Conservation (phyloP, 2,797 vertebrate genomes). For the Spinibarbus caldwelli region DNA sequence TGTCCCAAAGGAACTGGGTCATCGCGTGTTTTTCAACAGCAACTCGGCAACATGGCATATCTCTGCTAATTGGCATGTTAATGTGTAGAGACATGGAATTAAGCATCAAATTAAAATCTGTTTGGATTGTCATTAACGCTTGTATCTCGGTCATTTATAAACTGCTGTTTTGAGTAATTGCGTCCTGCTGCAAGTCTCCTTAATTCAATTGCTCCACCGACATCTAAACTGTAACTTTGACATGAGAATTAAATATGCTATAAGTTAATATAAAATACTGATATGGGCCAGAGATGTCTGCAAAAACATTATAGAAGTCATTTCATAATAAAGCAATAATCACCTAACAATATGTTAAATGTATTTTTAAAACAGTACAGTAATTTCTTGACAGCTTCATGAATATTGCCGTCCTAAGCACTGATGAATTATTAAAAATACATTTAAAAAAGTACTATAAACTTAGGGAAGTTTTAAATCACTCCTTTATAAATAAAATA, state of each 20-base stretch:
- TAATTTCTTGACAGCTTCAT: conserved; percentile 23
- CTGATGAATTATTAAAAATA: conserved; percentile 9
- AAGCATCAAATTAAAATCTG: conserved; percentile 40
- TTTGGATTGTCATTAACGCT: conserved; percentile 15
- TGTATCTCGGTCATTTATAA: conserved; percentile 27
- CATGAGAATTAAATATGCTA: neutral
- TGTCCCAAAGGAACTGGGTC: too few species aligned
- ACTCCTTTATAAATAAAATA: neutral
- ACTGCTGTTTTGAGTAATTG: conserved; percentile 35
- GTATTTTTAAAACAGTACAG: neutral
- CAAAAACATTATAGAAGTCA: neutral
- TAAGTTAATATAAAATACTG: neutral
- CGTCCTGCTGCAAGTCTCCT: neutral
- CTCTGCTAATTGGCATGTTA: conserved; percentile 33
- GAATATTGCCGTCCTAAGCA: conserved; percentile 13
- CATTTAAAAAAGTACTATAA: neutral
- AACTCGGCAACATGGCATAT: neutral
- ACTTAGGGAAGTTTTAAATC: neutral
- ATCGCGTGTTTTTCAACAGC: too few species aligned
- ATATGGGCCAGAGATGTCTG: neutral
- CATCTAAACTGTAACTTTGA: neutral
- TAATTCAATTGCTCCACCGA: conserved; percentile 1
- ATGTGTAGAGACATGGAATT: conserved; percentile 21
- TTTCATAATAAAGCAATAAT: neutral
- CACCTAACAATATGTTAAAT: neutral